Percentiles rank a stretch among this genome's conserved stretches.
Evolutionary conservation across 2,888 invertebrate genomes (phyloP).

Genomic region (Caenorhabditis japonica): DNA sequence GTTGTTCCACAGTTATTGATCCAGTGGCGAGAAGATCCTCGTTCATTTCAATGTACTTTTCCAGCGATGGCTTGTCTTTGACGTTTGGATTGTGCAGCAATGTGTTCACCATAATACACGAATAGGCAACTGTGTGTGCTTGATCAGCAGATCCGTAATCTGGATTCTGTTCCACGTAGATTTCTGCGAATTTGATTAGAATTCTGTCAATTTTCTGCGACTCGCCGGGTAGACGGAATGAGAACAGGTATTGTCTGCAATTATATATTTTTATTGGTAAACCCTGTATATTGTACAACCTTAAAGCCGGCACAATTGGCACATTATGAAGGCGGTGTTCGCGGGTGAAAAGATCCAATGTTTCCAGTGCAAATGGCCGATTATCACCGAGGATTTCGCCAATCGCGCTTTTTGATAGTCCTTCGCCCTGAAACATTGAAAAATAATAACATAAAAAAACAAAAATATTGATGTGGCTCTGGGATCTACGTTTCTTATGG

Average conservation of each 20-base stretch:
- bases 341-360: conserved; percentile 54
- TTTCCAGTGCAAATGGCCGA: conserved; percentile 56
- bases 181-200: conserved; percentile 63
- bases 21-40: conserved; percentile 44
- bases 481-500: no score
- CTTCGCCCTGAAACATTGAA: conserved; percentile 57
- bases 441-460: no score
- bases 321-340: conserved; percentile 59
- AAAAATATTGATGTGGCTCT: no score
- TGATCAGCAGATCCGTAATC: conserved; percentile 53
- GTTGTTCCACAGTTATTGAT: conserved; percentile 17
- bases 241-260: conserved; percentile 34
- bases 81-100: conserved; percentile 66
- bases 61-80: conserved; percentile 61
- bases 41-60: conserved; percentile 58
- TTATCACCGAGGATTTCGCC: conserved; percentile 63
- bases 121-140: conserved; percentile 64
- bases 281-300: conserved; percentile 18
- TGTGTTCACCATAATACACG: conserved; percentile 68
- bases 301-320: conserved; percentile 60
- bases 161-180: conserved; percentile 56
- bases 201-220: conserved; percentile 67
- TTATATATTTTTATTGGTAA: background rate
- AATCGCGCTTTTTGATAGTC: conserved; percentile 60
- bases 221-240: conserved; percentile 67